Percentiles rank a stretch among this genome's conserved stretches.
These are phyloP conservation scores for Sebastes cheni DNA, from an alignment of 2,797 vertebrate genomes.

Conservation along the genomic window DNA sequence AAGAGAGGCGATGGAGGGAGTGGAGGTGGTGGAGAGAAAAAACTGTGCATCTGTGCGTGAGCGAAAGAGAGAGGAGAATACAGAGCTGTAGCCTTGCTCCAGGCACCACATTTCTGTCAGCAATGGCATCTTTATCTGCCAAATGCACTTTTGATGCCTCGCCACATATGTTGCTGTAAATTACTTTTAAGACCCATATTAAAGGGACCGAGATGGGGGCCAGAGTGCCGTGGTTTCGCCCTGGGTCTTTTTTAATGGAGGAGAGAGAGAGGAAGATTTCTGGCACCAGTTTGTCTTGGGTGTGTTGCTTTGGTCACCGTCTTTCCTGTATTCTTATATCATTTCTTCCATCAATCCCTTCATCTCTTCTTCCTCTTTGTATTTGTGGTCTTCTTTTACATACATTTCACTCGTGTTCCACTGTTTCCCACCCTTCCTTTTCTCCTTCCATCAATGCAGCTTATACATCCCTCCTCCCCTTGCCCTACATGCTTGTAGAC, in stretches of 20 bases:
- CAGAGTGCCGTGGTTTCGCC: constrained; percentile 30
- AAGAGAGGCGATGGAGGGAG: neutral
- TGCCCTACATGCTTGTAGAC: constrained; percentile 1
- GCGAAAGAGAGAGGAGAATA: constrained; percentile 34
- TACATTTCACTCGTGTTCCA: neutral
- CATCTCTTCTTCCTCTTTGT: neutral
- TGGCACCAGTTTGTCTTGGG: constrained; percentile 44
- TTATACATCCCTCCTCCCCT: neutral
- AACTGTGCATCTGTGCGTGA: neutral
- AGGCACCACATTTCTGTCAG: constrained; percentile 73
- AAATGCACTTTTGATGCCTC: constrained; percentile 80
- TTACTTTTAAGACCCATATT: constrained; percentile 73
- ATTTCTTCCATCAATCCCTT: neutral
- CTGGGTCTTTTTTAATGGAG: constrained; percentile 60
- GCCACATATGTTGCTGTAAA: constrained; percentile 77
- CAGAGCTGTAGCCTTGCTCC: constrained; percentile 51
- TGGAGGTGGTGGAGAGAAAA: constrained; percentile 5
- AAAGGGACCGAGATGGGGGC: constrained; percentile 38
- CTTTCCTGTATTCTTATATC: neutral
- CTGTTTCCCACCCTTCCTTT: neutral
- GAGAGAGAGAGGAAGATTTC: constrained; percentile 29
- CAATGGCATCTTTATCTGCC: constrained; percentile 75
- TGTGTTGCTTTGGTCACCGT: constrained; percentile 10
- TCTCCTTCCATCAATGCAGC: neutral
- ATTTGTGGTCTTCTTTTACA: neutral